Percentiles rank a stretch among this genome's conserved stretches.
phyloP scores from a whole-genome alignment of 1,140 invertebrate genomes.

The Potamilus streckersoni region DNA sequence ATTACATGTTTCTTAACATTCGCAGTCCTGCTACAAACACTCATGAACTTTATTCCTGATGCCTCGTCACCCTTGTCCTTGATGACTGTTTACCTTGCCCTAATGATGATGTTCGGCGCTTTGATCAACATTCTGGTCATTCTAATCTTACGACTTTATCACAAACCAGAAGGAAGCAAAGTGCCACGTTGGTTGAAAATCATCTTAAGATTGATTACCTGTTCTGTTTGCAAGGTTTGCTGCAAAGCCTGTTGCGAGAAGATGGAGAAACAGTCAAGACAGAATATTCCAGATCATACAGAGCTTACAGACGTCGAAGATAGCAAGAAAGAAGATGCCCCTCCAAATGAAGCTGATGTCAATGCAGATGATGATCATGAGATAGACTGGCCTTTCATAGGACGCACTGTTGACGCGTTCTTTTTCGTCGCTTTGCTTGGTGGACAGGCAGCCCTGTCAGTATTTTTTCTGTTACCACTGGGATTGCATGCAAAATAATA shows the following conservation, averaged over 20 bases:
- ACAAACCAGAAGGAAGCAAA: slow-evolving; percentile 4
- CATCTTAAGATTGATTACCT: no score
- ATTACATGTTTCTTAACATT: slow-evolving; percentile 21
- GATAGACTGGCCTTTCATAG: slow-evolving; percentile 22
- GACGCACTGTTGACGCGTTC: slow-evolving; percentile 25
- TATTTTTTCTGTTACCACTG: slow-evolving; percentile 25
- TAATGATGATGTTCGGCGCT: slow-evolving; percentile 14
- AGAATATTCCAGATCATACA: no score
- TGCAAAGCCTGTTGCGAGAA: no score
- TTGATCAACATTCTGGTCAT: slow-evolving; percentile 13
- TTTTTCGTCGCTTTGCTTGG: slow-evolving; percentile 24
- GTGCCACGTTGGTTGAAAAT: background rate
- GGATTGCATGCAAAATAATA: background rate
- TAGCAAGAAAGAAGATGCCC: background rate
- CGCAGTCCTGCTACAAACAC: slow-evolving; percentile 15
- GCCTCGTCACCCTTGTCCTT: slow-evolving; percentile 14
- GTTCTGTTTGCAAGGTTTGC: no score
- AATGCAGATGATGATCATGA: slow-evolving; percentile 22
- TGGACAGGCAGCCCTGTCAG: slow-evolving; percentile 18
- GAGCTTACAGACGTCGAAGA: no score
- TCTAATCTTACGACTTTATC: slow-evolving; percentile 14
- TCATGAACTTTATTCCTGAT: slow-evolving; percentile 14
- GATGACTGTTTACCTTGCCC: slow-evolving; percentile 12
- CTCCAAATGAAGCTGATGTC: slow-evolving; percentile 10
- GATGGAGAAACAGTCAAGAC: no score